These are phyloP conservation scores for Acanthacorydalis orientalis DNA, from an alignment of 2,888 invertebrate genomes.

Conservation along the genomic window DNA sequence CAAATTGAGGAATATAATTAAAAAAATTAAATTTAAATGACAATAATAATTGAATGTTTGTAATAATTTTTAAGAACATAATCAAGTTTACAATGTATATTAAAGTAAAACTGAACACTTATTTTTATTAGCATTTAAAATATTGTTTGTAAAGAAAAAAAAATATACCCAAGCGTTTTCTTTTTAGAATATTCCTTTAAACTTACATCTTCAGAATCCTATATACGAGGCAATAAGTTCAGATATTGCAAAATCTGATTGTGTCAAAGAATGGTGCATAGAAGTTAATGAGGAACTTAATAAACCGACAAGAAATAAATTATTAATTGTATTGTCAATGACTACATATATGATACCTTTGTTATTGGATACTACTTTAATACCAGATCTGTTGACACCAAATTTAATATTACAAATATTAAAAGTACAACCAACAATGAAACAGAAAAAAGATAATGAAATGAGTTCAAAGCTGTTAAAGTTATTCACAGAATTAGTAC, in stretches of 20 bases:
- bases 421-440: neutral
- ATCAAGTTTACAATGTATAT: too few relatives aligned
- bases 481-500: constrained; percentile 32
- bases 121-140: too few relatives aligned
- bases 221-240: constrained; percentile 41
- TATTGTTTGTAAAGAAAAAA: too few relatives aligned
- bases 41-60: too few relatives aligned
- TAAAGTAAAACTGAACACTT: too few relatives aligned
- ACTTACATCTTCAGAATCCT: constrained; percentile 41
- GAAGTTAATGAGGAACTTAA: constrained; percentile 29
- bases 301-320: constrained; percentile 39
- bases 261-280: constrained; percentile 37
- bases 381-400: constrained; percentile 41
- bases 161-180: constrained; percentile 4
- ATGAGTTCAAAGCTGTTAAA: constrained; percentile 38
- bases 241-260: constrained; percentile 32
- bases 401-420: constrained; percentile 46
- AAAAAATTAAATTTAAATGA: too few relatives aligned
- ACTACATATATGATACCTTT: constrained; percentile 36
- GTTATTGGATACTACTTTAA: constrained; percentile 27
- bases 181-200: constrained; percentile 40
- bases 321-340: constrained; percentile 40
- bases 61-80: too few relatives aligned
- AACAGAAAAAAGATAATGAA: constrained; percentile 36
- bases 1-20: too few relatives aligned